These are phyloP conservation scores for Thaumatotibia leucotreta DNA, from an alignment of 1,140 invertebrate genomes.

Conservation along the genomic window DNA sequence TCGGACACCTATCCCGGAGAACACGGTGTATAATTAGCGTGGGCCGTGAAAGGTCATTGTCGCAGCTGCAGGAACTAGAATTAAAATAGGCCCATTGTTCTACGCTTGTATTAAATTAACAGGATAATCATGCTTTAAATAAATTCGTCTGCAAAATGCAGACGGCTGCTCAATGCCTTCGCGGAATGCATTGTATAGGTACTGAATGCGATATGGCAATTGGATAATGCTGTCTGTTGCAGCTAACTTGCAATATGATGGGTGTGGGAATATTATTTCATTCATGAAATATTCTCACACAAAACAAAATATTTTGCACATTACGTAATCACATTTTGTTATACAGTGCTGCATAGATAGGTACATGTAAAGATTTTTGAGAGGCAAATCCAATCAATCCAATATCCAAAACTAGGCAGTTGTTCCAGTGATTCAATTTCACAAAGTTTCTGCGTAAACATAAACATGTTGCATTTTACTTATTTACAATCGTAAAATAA, in stretches of 20 bases:
- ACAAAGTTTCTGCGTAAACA: too few species aligned
- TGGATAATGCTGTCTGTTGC: constrained; percentile 6
- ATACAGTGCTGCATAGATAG: too few species aligned
- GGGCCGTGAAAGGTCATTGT: constrained; percentile 72
- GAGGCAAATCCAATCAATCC: too few species aligned
- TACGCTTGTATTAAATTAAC: constrained; percentile 17
- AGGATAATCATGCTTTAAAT: constrained; percentile 10
- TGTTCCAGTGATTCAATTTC: too few species aligned
- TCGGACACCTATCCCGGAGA: constrained; percentile 47
- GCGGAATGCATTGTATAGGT: neutral
- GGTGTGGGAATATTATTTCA: neutral
- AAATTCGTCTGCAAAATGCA: constrained; percentile 1
- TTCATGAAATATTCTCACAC: neutral
- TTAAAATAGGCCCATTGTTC: constrained; percentile 45
- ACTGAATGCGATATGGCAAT: constrained; percentile 11
- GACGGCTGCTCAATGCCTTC: neutral
- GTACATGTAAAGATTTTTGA: too few species aligned
- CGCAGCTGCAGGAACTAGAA: constrained; percentile 52
- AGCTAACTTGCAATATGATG: constrained; percentile 2
- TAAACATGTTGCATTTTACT: too few species aligned
- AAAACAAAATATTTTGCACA: neutral
- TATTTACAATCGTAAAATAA: too few species aligned
- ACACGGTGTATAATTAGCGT: constrained; percentile 70
- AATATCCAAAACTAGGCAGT: too few species aligned
- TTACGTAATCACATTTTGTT: neutral